A percentile compares a stretch with the other conserved stretches of the same genome.
Evolutionary conservation across 92 coral and sea anemone genomes (phyloP).

Genomic region (Parazoanthus swiftii): DNA sequence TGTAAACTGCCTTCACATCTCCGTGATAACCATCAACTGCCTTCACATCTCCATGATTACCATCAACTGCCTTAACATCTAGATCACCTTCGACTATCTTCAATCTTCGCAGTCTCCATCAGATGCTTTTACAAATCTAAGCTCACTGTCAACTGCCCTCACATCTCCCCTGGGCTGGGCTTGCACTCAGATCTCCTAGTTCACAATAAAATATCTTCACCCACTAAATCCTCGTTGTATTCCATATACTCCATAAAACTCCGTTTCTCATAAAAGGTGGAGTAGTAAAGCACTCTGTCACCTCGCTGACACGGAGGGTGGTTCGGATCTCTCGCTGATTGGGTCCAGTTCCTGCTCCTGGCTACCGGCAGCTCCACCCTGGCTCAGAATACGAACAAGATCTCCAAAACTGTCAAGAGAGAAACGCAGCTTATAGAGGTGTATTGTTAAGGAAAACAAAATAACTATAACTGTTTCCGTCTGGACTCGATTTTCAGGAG

Average conservation of each 20-base stretch:
- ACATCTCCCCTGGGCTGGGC: not conserved
- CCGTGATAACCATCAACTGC: not conserved
- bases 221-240: too few species aligned
- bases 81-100: too few species aligned
- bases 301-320: conserved; percentile 23
- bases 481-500: not conserved
- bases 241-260: not conserved
- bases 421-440: not conserved
- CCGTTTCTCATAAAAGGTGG: not conserved
- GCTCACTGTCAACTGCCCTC: not conserved
- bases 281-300: not conserved
- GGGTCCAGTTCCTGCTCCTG: conserved; percentile 32
- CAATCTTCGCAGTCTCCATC: not conserved
- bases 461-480: not conserved
- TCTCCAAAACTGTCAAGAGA: conserved; percentile 71
- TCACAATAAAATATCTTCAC: not conserved
- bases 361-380: not conserved
- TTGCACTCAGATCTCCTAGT: not conserved
- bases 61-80: too few species aligned
- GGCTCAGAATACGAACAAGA: conserved; percentile 68
- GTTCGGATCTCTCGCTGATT: conserved; percentile 34
- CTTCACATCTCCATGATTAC: too few species aligned
- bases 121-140: too few species aligned
- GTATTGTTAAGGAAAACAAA: not conserved
- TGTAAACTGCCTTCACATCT: not conserved